Base-by-base conservation (phyloP, 2,113 vertebrate species). In the Clinocottus analis region DNA sequence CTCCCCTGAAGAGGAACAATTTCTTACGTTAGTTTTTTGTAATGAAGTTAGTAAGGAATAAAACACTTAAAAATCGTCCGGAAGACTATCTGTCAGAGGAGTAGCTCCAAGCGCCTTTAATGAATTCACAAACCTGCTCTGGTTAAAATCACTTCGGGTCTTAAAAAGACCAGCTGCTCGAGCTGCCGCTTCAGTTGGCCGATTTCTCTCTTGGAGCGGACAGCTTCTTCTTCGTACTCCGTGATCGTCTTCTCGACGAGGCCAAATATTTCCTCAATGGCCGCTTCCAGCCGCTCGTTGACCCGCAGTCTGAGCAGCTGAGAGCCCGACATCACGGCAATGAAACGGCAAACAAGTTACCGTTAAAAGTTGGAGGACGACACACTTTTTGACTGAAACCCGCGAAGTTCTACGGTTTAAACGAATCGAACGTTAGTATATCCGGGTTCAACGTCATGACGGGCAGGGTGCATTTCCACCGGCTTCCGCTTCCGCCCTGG, bases 241-340 rank as follows among this genome's bases (percentile, higher is more conserved):
- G n/a, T n/a, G 10, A 82, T 58, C 1, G 72, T 70, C 39, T 64
- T 70, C 29, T 82, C 59, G 2, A 82, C 65, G 0, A 82, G 58
- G 4, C 72, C 72, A 5, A 64, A 75, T 14, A 76, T 64, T 45
- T 82, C 72, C 35, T 70, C 79, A 0, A 67, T 47, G 21, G 45
- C 60, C 33, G 60, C 72, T 1, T 19, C 23, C 17, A 55, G 72
- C 1, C 60, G 60, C 31, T 82, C 47, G 16, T 49, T 43, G 14
- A 82, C 27, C 55, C 45, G 47, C 58, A 45, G 21, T 17, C 59
- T 82, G 27, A 82, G 65, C 65, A 45, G 47, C 45, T 39, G 33
- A 9, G 58, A 45, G 2, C 23, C 56, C 2, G 71, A n/a, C 79
- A 75, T 75, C 11, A 51, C 13, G 41, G n/a, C 47, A 13, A 43